Evolutionary conservation across 2,113 vertebrate genomes (phyloP), one percentile per base, ranked within the genome.

Genomic region (Neolamprologus hecqui): DNA sequence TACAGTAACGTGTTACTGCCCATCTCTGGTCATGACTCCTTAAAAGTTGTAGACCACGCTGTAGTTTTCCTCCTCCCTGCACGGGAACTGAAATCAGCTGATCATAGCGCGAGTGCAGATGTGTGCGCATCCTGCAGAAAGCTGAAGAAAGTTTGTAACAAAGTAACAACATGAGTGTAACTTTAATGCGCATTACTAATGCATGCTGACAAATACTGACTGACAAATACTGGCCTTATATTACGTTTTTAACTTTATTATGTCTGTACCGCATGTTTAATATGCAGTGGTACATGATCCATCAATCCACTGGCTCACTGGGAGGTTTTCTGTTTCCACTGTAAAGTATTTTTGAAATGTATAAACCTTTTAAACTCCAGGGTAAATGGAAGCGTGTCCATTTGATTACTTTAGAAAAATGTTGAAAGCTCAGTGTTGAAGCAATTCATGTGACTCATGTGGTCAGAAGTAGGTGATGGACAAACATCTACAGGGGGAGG

Each of bases 201-300:
- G 33, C 49, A 83, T 51, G 42, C 63, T 47, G 58, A 40, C 26
- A 84, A 84, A 90, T 37, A 80, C 63, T 42, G 68, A 68, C 63
- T 47, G 58, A 40, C 26, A 84, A 84, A 35, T 35, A 8, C 45
- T 55, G 49, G 63, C 21, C 15, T 54, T 83, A 54, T 83, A 57
- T 85, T 85, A 85, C 63, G 37, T 33, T 53, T 84, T 55, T 45
- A 70, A 42, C 37, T 23, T 79, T 57, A 81, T 84, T 70, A 40
- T 70, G 54, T 68, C 17, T 70, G 51, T 51, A 54, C 81, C 33
- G 12, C 33, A 45, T 51, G 54, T 84, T 54, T 75, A 58, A 26
- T 81, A 11, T 70, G 40, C 21, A 21, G 15, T 26, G 55, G 23
- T 15, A 57, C 3, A 75, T 7, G 51, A 79, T 63, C 65, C 35